Evolutionary conservation across 2,113 vertebrate species (phyloP), one percentile per base, ranked within the genome.

Genomic region (Toxotes jaculatrix): DNA sequence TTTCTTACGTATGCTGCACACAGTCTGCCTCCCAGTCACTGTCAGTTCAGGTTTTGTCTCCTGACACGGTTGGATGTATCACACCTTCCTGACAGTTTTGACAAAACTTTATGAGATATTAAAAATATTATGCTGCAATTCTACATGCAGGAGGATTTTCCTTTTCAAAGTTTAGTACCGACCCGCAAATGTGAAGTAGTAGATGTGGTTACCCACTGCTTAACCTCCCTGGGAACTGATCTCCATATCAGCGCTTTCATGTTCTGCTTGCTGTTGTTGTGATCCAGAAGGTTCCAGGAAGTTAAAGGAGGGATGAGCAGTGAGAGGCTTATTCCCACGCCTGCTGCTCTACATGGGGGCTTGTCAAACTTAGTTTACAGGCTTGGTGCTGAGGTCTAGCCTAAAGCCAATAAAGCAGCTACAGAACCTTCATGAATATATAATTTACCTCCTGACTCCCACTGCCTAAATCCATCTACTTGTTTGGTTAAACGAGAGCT

Each of bases 321-420:
- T 61, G 75, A 88, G 66, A 81, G 80, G 76, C 74, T 88, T 87
- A 90, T 63, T 87, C 65, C 71, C 4, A 5, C 60, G 82, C 76
- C 60, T 31, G 76, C 74, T 79, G 61, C 83, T 82, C 78, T 74
- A 78, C 72, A 77, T 59, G 69, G 80, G 74, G 61, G 65, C 82
- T 75, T 91, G 88, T 92, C 85, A 88, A 74, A 90, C 68, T 65
- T 32, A 36, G 74, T 90, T 89, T 88, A 85, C 60, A 71, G 55
- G 72, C 67, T 57, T 9, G 45, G 27, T 36, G 74, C 51, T 66
- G 72, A 75, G 43, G 78, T 85, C 75, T 78, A 67, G 68, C 84
- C 84, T 79, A 42, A 82, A 91, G 83, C 76, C 65, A 87, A 77
- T 82, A 85, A 88, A 85, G 61, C 43, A 60, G 55, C 74, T 69